These are phyloP conservation scores for Cecropterus lyciades DNA, from an alignment of 1,140 invertebrate species.

Conservation along the genomic window DNA sequence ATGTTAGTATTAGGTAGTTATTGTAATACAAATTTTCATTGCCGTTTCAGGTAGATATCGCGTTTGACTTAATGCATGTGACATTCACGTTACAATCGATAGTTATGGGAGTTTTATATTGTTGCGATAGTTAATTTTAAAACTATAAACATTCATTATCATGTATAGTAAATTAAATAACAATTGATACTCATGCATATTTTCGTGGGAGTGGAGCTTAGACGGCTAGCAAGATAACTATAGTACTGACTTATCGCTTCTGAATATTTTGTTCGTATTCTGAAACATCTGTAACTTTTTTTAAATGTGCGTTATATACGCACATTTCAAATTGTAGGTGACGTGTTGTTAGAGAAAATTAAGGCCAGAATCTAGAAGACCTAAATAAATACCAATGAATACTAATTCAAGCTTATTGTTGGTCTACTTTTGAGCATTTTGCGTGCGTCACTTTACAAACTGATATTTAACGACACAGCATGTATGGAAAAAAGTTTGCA, in stretches of 20 bases:
- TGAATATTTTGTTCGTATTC: conserved; percentile 2
- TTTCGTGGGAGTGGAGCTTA: too few relatives aligned
- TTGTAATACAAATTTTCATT: conserved; percentile 4
- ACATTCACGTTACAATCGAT: conserved; percentile 39
- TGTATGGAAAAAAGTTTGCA: too few relatives aligned
- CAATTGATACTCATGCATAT: neutral
- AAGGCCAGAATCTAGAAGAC: conserved; percentile 7
- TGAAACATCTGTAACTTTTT: neutral
- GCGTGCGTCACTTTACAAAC: conserved; percentile 14
- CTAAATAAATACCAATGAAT: conserved; percentile 32
- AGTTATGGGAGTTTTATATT: conserved; percentile 52
- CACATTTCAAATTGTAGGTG: neutral
- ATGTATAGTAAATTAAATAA: neutral
- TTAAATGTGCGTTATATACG: too few relatives aligned
- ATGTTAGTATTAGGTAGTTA: conserved; percentile 1
- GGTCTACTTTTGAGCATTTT: conserved; percentile 29
- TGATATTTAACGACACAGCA: too few relatives aligned
- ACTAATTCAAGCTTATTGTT: conserved; percentile 30
- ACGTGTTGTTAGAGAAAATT: conserved; percentile 9
- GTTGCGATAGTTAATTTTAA: conserved; percentile 14
- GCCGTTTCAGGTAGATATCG: neutral
- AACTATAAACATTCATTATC: conserved; percentile 19
- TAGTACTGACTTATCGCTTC: neutral
- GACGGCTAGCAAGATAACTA: neutral
- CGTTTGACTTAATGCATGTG: conserved; percentile 10